Evolutionary conservation across 2,113 vertebrate genomes (phyloP), one percentile per base, ranked within the genome.

Genomic region (Oenanthe melanoleuca): DNA sequence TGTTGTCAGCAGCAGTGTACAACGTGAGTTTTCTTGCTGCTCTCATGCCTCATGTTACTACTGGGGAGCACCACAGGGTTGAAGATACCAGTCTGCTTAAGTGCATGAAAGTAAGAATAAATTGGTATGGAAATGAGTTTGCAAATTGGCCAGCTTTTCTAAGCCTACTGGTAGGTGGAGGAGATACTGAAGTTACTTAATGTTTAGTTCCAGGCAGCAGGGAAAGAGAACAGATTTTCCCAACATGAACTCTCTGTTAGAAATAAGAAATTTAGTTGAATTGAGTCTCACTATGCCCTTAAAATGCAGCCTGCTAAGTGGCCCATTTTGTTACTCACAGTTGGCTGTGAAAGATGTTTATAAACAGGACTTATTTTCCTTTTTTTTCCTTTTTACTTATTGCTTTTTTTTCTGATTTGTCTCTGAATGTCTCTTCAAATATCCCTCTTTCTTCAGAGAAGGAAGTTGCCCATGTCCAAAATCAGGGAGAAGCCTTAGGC

Each of bases 361-460:
- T 82, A 45, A 79, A 33, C 18, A 53, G n/a, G 3, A 17, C 2
- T 33, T 29, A 4, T 9, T 4, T 2, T 1, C 2, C 0, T 12
- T 28, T 17, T 22, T 11, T 17, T 25, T 33, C 7, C 7, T 28
- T 44, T 55, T 33, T 8, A 5, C 14, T 49, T 45, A 29, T 4
- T 67, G 2, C 5, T 7, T 45, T 38, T 73, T 81, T n/a, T 84
- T 33, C 5, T 73, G 1, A 65, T 61, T 61, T 79, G 21, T 34
- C 18, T 14, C 26, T 44, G 40, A 60, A n/a, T 25, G 4, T 60
- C 5, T 56, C 18, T 60, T 78, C 64, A 57, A 45, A 20, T 12
- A 12, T 63, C 7, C 40, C 7, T 69, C 50, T 45, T 26, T 34
- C 18, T 71, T 79, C 53, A 52, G 9, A 72, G 66, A 37, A 79